Base-by-base conservation (phyloP, 1,140 invertebrate species). In the Himalopsyche phryganea region DNA sequence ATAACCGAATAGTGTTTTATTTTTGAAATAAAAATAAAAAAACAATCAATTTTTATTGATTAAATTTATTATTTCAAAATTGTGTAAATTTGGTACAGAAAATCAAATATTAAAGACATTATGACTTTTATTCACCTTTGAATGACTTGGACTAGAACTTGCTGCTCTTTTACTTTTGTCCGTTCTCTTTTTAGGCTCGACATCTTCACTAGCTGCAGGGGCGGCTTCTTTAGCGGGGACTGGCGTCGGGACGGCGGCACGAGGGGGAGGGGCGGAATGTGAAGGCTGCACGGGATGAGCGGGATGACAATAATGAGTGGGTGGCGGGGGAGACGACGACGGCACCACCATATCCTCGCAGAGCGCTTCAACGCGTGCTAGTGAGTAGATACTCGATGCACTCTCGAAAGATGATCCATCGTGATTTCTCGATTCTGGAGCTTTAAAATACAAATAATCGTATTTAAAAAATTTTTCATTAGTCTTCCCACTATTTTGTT, bases 351-450 rank as follows among this genome's bases (percentile, higher is more conserved):
- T 74, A 65, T 82, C 80, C 67, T 83, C 81, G 11, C 72, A 69
- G 9, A 81, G 69, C 38, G 85, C 80, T 69, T 88, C 86, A 62
- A 83, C 86, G 57, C 86, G 81, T 33, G 87, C 85, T 20, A 88
- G 79, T 60, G 85, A 86, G 70, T 90, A 89, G 36, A 89, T 76
- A 18, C 88, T 90, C 50, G 88, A 90, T 36, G 86, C 87, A 67
- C 88, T 91, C 69, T 90, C 88, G 69, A 90, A 89, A 13, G 87
- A 90, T 66, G 87, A 89, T 17, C 87, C 87, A 53, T 86, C 86
- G 58, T 85, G 83, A 40, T 76, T 78, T 57, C 77, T 78, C 57
- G 69, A 74, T 69, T 78, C 75, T 38, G 71, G 69, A 66, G 68
- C 76, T 78, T 57, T 57, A 73, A 28, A 28, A 68, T 48, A 42